Percentiles rank a stretch among this genome's conserved stretches.
These are phyloP conservation scores for Clarias magur DNA, from an alignment of 2,113 vertebrate genomes.

Conservation along the genomic window DNA sequence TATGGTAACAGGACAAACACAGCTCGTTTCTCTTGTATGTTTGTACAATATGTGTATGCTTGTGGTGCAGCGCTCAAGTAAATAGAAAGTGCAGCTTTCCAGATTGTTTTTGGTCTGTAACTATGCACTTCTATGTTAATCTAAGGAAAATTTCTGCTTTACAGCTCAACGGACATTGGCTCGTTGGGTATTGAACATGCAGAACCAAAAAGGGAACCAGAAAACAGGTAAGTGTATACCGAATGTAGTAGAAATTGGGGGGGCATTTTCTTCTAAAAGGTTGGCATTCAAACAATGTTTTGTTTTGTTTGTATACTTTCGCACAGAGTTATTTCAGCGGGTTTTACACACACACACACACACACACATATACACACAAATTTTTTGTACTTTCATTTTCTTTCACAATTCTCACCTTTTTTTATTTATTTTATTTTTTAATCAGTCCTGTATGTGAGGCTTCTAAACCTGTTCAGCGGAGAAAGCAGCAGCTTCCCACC, in stretches of 20 bases:
- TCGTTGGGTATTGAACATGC: background rate
- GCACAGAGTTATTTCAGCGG: too few relatives aligned
- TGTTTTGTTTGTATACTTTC: background rate
- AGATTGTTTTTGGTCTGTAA: background rate
- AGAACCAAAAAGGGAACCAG: background rate
- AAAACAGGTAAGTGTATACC: conserved; percentile 29
- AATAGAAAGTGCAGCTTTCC: background rate
- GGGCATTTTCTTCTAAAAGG: background rate
- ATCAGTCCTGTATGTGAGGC: conserved; percentile 38
- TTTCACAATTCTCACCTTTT: background rate
- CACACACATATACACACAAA: too few relatives aligned
- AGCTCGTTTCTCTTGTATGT: background rate
- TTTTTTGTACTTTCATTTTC: background rate
- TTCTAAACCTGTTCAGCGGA: background rate
- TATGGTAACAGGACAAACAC: conserved; percentile 21
- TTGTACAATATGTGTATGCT: background rate
- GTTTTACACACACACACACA: too few relatives aligned
- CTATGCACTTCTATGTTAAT: background rate
- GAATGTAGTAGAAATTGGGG: background rate
- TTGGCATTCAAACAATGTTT: too few relatives aligned
- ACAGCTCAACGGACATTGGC: conserved; percentile 24
- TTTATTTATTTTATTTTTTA: background rate
- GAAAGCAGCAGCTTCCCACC: conserved; percentile 42
- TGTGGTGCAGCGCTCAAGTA: background rate
- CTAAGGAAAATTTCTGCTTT: conserved; percentile 8